Conservation (phyloP, 92 coral and sea anemone species). For the Montipora capitata region DNA sequence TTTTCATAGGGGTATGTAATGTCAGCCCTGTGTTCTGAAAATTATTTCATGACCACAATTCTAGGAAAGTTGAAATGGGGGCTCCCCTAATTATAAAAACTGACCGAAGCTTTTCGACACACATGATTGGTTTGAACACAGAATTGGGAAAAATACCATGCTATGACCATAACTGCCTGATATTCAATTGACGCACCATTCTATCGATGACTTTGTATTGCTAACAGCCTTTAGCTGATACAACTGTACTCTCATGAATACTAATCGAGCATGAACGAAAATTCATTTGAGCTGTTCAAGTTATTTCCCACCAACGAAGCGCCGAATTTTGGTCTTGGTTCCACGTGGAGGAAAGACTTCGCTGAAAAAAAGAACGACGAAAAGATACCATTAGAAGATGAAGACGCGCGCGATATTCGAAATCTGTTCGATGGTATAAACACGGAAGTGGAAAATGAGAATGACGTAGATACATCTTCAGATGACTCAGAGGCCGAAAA, state of each 20-base stretch:
- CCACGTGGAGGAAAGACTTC: constrained; percentile 5
- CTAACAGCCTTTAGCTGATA: not conserved
- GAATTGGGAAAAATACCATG: not conserved
- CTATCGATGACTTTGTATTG: not conserved
- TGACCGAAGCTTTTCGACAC: not conserved
- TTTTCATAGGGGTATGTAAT: too few relatives aligned
- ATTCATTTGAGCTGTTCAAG: not conserved
- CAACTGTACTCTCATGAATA: not conserved
- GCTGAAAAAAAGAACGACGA: not conserved
- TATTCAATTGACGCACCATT: not conserved
- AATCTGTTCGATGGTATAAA: constrained; percentile 29
- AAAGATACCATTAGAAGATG: constrained; percentile 1
- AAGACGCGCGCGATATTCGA: constrained; percentile 22
- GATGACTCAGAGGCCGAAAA: constrained; percentile 6
- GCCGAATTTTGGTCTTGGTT: not conserved
- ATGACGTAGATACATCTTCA: constrained; percentile 20
- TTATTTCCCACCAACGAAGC: not conserved
- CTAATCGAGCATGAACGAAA: constrained; percentile 6
- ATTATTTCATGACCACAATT: not conserved
- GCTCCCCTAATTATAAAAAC: constrained; percentile 8
- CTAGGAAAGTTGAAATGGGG: constrained; percentile 10
- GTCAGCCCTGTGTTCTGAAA: too few relatives aligned
- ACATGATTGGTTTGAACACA: constrained; percentile 16
- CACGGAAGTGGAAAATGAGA: constrained; percentile 5
- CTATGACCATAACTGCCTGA: not conserved